Evolutionary conservation across 1,140 invertebrate genomes (phyloP).

Genomic region (Drosophila cardini): DNA sequence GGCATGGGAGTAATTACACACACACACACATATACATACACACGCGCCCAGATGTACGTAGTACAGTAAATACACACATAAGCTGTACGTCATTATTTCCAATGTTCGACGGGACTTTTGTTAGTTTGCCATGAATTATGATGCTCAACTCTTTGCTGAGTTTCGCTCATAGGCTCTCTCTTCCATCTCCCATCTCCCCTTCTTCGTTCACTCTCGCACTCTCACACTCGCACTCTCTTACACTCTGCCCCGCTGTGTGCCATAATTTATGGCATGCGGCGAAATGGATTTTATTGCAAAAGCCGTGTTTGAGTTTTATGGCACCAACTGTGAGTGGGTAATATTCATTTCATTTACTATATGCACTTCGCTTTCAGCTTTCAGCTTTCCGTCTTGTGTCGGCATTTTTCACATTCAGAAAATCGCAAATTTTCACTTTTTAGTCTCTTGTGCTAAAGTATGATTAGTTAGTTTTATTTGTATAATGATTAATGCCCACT

Average conservation of each 20-base stretch:
- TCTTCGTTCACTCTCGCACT: neutral
- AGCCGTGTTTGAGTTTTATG: conserved; percentile 81
- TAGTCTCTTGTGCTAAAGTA: conserved; percentile 19
- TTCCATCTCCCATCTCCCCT: conserved; percentile 16
- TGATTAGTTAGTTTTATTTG: conserved; percentile 15
- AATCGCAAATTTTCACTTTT: conserved; percentile 53
- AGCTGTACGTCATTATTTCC: conserved; percentile 73
- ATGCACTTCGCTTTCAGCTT: conserved; percentile 56
- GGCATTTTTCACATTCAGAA: conserved; percentile 25
- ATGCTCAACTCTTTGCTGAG: conserved; percentile 59
- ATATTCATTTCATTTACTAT: conserved; percentile 80
- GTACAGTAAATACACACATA: conserved; percentile 39
- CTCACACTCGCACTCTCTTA: conserved; percentile 1
- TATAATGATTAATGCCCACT: conserved; percentile 27
- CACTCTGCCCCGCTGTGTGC: conserved; percentile 37
- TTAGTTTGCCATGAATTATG: conserved; percentile 78
- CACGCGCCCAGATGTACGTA: neutral
- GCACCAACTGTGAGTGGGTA: conserved; percentile 77
- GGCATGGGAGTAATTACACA: conserved; percentile 77
- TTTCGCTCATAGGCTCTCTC: conserved; percentile 48
- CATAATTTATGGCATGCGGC: conserved; percentile 83
- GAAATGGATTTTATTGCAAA: conserved; percentile 84
- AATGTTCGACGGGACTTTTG: conserved; percentile 50
- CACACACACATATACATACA: conserved; percentile 24
- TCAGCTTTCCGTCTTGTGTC: conserved; percentile 28